Evolutionary conservation across 2,888 invertebrate genomes (phyloP).

Genomic region (Beris chalybata): DNA sequence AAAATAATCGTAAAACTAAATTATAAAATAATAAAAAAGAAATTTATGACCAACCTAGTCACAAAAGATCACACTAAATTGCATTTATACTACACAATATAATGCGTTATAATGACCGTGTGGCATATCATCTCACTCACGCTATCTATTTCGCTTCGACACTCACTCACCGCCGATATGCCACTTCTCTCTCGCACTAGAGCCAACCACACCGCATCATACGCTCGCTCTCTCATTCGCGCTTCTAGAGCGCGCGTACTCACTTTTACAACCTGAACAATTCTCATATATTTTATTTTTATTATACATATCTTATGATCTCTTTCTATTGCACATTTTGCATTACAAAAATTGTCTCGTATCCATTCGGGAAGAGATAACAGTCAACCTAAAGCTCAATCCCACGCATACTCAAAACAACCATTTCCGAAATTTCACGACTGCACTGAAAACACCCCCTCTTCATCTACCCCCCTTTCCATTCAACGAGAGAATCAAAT

Average conservation of each 20-base stretch:
- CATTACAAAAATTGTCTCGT: slow-evolving; percentile 36
- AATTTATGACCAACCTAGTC: slow-evolving; percentile 25
- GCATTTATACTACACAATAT: slow-evolving; percentile 27
- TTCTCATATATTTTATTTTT: slow-evolving; percentile 39
- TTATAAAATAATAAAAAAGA: slow-evolving; percentile 31
- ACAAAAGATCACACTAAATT: slow-evolving; percentile 26
- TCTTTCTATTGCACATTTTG: slow-evolving; percentile 39
- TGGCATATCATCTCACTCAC: not conserved
- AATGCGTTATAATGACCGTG: slow-evolving; percentile 21
- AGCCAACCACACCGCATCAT: slow-evolving; percentile 4
- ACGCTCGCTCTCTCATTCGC: slow-evolving; percentile 1
- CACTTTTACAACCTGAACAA: slow-evolving; percentile 24
- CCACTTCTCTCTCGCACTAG: slow-evolving; percentile 1
- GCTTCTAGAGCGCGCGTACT: slow-evolving; percentile 2
- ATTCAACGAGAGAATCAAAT: too few species aligned
- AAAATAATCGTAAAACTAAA: slow-evolving; percentile 32
- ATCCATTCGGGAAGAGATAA: slow-evolving; percentile 35
- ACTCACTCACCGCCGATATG: slow-evolving; percentile 6
- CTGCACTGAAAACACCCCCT: not conserved
- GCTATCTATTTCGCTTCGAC: slow-evolving; percentile 9
- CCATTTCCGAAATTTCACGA: slow-evolving; percentile 28
- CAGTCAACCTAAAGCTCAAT: slow-evolving; percentile 29
- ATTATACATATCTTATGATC: slow-evolving; percentile 38
- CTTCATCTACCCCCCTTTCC: not conserved
- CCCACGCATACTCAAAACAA: slow-evolving; percentile 34